phyloP scores from a whole-genome alignment of 1,140 invertebrate species.

The Drosophila chauvacae region DNA sequence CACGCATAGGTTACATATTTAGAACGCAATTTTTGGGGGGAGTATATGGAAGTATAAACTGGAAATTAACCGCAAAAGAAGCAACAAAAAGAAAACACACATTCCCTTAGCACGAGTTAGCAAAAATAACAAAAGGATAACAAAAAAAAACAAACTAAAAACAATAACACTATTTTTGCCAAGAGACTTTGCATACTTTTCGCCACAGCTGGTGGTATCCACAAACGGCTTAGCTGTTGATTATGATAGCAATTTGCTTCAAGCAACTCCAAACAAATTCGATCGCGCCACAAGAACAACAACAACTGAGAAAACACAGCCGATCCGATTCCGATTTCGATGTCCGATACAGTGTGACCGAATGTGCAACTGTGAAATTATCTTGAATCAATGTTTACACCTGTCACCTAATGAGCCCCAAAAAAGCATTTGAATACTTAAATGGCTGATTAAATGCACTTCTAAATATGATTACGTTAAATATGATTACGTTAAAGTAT shows the following conservation, averaged over 20 bases:
- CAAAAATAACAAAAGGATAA: not conserved
- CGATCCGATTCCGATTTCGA: conserved; percentile 17
- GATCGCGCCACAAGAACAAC: conserved; percentile 37
- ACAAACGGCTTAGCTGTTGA: not conserved
- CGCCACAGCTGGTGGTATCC: conserved; percentile 24
- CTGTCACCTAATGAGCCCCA: no score
- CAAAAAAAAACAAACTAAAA: not conserved
- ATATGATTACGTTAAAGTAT: no score
- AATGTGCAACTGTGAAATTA: not conserved
- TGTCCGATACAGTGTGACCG: conserved; percentile 6
- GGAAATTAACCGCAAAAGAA: conserved; percentile 1
- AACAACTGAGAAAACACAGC: conserved; percentile 21
- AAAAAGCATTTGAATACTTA: no score
- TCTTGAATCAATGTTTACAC: not conserved
- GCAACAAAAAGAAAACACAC: not conserved
- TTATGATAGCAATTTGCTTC: conserved; percentile 12
- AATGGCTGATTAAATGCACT: no score
- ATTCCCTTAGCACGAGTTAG: conserved; percentile 14
- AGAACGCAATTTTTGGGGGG: conserved; percentile 26
- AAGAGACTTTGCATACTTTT: conserved; percentile 22
- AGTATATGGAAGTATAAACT: not conserved
- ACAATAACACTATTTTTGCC: not conserved
- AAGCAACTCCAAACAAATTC: conserved; percentile 28
- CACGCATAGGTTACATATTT: conserved; percentile 14
- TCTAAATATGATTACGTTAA: no score